Base-by-base conservation (phyloP, 2,888 invertebrate species). In the Spisula subtruncata region DNA sequence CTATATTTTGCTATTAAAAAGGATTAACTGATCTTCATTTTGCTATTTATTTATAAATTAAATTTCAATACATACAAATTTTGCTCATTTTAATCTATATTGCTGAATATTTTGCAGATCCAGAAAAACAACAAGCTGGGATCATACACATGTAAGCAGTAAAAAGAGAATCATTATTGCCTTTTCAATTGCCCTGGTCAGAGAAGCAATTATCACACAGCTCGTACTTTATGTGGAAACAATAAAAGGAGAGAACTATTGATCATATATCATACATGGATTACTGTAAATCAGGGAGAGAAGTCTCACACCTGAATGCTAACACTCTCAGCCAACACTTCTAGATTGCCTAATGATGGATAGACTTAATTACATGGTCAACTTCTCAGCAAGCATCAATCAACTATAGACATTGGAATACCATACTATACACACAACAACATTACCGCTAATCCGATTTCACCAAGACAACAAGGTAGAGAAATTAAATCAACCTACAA, bases 121-220 rank as follows among this genome's bases (percentile, higher is more conserved):
- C 5, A n/a, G 32, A 16, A 35, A 8, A 75, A 25, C 75, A 75
- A 75, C 25, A 75, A 75, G 35, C 41, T 41, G 41, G 41, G 41
- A 41, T 8, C 6, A 25, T 18, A 75, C 35, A 75, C 25, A 32
- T 71, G 32, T 71, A 32, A 32, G 16, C 16, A 35, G 14, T 32
- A 29, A 75, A 75, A 75, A 75, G 32, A 75, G 18, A 32, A 75
- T 75, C 75, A 75, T 75, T 35, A 35, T 75, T 35, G 35, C 35
- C 35, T 35, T 35, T 35, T 35, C 75, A 75, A 75, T 75, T 75
- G 75, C 35, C 35, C 75, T 75, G 75, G 75, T 35, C 75, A 75
- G 12, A 75, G 75, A 75, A 75, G 32, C 25, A 75, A 75, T 75
- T 75, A 32, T 32, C 75, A 75, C 60, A 18, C 35, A 35, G 35